Conservation (phyloP, 2,113 vertebrate genomes). For the Cyphomyrus discorhynchus region DNA sequence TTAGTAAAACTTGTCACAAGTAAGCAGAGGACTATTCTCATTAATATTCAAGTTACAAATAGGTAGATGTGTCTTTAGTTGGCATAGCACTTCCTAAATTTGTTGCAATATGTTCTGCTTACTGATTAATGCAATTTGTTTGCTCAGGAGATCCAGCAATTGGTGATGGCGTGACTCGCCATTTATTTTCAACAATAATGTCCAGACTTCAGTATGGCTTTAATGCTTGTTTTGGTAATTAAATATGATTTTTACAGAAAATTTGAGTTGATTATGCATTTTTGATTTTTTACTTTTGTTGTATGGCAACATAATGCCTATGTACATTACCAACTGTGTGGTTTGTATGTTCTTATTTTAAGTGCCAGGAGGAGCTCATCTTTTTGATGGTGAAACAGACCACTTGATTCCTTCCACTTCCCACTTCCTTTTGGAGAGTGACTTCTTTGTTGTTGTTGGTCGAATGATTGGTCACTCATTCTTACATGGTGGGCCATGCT, state of each 20-base stretch:
- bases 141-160: too few relatives aligned
- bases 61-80: not conserved
- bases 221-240: not conserved
- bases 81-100: too few relatives aligned
- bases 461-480: slow-evolving; percentile 43
- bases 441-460: slow-evolving; percentile 36
- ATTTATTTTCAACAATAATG: not conserved
- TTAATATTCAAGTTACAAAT: not conserved
- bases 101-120: not conserved
- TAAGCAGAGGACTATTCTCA: not conserved
- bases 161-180: too few relatives aligned
- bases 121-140: too few relatives aligned
- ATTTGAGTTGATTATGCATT: not conserved
- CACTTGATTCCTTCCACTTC: slow-evolving; percentile 41
- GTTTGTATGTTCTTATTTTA: slow-evolving; percentile 8
- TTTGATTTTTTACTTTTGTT: too few relatives aligned
- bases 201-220: not conserved
- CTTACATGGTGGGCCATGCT: slow-evolving; percentile 32
- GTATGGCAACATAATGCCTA: not conserved
- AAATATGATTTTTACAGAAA: not conserved
- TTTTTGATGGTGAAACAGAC: slow-evolving; percentile 44
- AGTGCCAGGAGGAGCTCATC: not conserved
- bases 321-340: not conserved
- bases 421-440: slow-evolving; percentile 26
- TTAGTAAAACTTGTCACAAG: not conserved